A percentile compares a stretch with the other conserved stretches of the same genome.
These are phyloP conservation scores for Chelmon rostratus DNA, from an alignment of 2,797 vertebrate genomes.

Conservation along the genomic window DNA sequence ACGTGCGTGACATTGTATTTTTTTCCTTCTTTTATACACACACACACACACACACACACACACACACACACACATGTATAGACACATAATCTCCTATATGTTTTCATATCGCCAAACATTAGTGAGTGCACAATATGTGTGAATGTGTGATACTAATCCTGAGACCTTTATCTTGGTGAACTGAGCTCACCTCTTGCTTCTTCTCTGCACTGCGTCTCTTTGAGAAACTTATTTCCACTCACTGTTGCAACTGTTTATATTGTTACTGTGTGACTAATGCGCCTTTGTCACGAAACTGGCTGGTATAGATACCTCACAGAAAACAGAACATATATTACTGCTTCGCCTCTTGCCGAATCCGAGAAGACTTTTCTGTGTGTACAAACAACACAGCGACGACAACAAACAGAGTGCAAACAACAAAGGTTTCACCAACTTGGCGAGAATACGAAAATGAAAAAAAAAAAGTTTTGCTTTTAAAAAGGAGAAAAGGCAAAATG, in stretches of 20 bases:
- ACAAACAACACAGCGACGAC: constrained; percentile 3
- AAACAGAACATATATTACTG: constrained; percentile 15
- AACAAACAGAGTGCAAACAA: constrained; percentile 21
- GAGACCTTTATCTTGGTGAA: constrained; percentile 7
- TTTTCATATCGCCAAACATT: constrained; percentile 1
- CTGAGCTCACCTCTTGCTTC: neutral
- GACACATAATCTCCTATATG: neutral
- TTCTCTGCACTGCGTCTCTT: neutral
- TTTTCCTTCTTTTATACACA: neutral
- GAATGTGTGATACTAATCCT: neutral
- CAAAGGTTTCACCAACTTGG: neutral
- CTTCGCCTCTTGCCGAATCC: neutral
- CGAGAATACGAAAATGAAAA: neutral
- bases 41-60: no score
- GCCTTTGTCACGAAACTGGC: constrained; percentile 3
- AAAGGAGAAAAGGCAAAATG: neutral
- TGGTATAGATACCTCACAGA: constrained; percentile 1
- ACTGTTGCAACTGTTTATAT: constrained; percentile 4
- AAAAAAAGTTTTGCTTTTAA: neutral
- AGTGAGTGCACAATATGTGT: neutral
- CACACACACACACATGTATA: no score
- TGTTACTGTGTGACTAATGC: constrained; percentile 6
- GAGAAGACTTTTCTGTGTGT: neutral
- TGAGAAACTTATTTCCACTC: constrained; percentile 14
- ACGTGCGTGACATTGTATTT: neutral